phyloP scores from a whole-genome alignment of 2,888 invertebrate genomes.

The Melitaea athalia region DNA sequence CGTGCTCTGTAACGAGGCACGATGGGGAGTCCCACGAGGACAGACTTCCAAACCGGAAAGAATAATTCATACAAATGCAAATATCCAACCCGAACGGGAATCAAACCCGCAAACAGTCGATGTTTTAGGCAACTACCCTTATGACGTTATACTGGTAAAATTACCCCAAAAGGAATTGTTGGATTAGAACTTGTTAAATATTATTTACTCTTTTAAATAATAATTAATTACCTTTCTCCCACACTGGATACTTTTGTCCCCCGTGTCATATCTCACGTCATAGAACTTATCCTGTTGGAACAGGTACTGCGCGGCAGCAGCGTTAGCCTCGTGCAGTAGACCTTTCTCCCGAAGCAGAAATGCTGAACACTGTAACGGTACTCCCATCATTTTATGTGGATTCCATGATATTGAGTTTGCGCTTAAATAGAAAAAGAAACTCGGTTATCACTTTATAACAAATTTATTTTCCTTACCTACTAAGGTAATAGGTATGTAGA shows the following conservation, averaged over 20 bases:
- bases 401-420: constrained; percentile 92
- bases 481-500: no score
- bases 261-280: constrained; percentile 89
- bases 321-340: constrained; percentile 85
- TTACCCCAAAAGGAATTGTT: no score
- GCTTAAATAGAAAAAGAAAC: constrained; percentile 62
- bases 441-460: not conserved
- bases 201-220: not conserved
- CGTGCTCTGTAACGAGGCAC: no score
- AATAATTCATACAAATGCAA: no score
- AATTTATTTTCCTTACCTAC: no score
- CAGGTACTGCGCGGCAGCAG: constrained; percentile 88
- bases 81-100: no score
- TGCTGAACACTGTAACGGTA: constrained; percentile 89
- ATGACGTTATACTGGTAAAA: no score
- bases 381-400: constrained; percentile 92
- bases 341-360: constrained; percentile 84
- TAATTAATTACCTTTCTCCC: constrained; percentile 87
- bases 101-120: no score
- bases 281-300: constrained; percentile 94
- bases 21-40: no score
- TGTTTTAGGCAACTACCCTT: no score
- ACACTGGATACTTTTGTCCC: constrained; percentile 95
- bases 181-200: not conserved
- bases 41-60: no score